phyloP scores from a whole-genome alignment of 2,797 vertebrate genomes.

The Aeoliscus strigatus region DNA sequence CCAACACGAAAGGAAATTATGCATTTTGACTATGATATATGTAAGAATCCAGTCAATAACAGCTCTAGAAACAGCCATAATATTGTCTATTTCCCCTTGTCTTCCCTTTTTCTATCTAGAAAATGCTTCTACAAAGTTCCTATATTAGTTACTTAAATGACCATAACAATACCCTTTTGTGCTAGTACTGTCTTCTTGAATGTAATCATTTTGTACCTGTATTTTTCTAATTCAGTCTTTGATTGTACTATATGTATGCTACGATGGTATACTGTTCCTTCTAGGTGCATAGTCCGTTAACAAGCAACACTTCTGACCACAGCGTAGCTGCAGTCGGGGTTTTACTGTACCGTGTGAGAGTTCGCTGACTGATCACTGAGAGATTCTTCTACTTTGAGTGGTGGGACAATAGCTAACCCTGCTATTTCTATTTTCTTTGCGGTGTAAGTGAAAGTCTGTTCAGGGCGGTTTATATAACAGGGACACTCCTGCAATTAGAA shows the following conservation, averaged over 20 bases:
- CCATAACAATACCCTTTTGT: conserved; percentile 76
- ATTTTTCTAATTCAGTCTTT: conserved; percentile 85
- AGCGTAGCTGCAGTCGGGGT: conserved; percentile 54
- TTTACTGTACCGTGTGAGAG: conserved; percentile 45
- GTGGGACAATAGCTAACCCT: conserved; percentile 44
- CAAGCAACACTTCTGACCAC: conserved; percentile 57
- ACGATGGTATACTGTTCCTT: conserved; percentile 70
- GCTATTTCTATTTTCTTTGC: conserved; percentile 48
- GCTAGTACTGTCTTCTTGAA: conserved; percentile 84
- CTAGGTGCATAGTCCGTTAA: conserved; percentile 64
- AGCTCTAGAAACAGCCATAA: conserved; percentile 65
- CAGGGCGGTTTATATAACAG: conserved; percentile 61
- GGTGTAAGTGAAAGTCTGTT: conserved; percentile 58
- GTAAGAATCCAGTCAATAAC: conserved; percentile 57
- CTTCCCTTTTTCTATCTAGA: conserved; percentile 74
- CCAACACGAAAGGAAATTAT: conserved; percentile 53
- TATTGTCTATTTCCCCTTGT: conserved; percentile 45
- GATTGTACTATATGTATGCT: conserved; percentile 77
- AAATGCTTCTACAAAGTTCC: conserved; percentile 77
- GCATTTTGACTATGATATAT: conserved; percentile 53
- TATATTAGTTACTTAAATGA: conserved; percentile 78
- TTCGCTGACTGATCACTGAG: conserved; percentile 43
- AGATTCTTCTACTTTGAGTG: conserved; percentile 53
- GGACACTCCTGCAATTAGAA: conserved; percentile 61
- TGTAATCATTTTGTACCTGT: conserved; percentile 86